phyloP scores from a whole-genome alignment of 2,113 vertebrate genomes.

The Neoarius graeffei region DNA sequence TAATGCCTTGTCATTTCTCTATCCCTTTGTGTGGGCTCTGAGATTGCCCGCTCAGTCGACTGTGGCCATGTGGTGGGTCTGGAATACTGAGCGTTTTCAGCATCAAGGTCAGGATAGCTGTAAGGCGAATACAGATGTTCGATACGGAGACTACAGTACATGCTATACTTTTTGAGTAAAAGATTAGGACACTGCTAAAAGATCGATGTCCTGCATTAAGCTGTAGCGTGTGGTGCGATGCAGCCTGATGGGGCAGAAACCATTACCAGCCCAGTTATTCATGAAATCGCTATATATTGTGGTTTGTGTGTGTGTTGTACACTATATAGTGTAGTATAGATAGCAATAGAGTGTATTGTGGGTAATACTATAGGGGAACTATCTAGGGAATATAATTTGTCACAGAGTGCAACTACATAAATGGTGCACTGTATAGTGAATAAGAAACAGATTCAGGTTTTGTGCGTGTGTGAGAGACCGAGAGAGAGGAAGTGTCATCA shows the following conservation, averaged over 20 bases:
- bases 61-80: background rate
- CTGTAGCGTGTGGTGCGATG: background rate
- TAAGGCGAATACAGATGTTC: background rate
- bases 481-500: background rate
- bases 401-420: background rate
- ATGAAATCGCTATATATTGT: background rate
- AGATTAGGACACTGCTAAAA: background rate
- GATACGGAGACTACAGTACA: background rate
- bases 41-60: background rate
- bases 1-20: background rate
- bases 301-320: background rate
- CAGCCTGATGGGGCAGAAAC: background rate
- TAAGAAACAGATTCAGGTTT: background rate
- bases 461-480: background rate
- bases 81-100: conserved; percentile 9
- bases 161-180: background rate
- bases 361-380: background rate
- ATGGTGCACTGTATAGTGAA: background rate
- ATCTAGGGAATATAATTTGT: background rate
- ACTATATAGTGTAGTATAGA: background rate
- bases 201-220: background rate
- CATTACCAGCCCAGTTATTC: background rate
- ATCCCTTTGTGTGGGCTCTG: background rate
- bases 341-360: background rate
- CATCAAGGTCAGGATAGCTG: conserved; percentile 32